Percentiles rank a stretch among this genome's conserved stretches.
Conservation (phyloP, 2,888 invertebrate species). For the Xylocampa areola region DNA sequence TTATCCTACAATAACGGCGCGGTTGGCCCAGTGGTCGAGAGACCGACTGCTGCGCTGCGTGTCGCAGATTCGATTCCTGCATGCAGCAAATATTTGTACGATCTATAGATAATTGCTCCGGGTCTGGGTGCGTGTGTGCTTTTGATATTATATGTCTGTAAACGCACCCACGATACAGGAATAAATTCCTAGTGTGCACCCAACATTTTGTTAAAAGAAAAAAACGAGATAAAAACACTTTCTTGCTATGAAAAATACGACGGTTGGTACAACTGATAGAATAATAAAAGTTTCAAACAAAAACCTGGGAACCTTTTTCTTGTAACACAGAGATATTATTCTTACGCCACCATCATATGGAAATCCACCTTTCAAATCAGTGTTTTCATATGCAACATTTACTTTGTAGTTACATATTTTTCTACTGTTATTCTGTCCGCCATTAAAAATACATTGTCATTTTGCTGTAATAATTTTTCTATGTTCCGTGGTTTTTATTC, state of each 20-base stretch:
- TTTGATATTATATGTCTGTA: too few relatives aligned
- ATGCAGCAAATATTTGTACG: too few relatives aligned
- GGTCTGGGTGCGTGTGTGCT: too few relatives aligned
- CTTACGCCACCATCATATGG: constrained; percentile 16
- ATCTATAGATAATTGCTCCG: too few relatives aligned
- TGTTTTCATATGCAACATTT: constrained; percentile 28
- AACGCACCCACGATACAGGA: too few relatives aligned
- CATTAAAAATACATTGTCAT: constrained; percentile 1
- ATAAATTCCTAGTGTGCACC: too few relatives aligned
- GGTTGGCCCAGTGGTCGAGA: too few relatives aligned
- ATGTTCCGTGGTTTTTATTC: neutral
- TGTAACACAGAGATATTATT: constrained; percentile 20
- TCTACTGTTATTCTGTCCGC: constrained; percentile 2
- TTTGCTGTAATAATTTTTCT: constrained; percentile 9
- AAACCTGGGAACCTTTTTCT: constrained; percentile 17
- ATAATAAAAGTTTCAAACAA: constrained; percentile 33
- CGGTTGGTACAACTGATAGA: constrained; percentile 14
- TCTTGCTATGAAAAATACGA: constrained; percentile 37
- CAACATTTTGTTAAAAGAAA: too few relatives aligned
- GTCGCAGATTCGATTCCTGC: too few relatives aligned
- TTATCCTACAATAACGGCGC: too few relatives aligned
- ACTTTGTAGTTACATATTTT: neutral
- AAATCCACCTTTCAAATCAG: constrained; percentile 30
- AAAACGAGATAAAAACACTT: too few relatives aligned
- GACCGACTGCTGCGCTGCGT: too few relatives aligned